Evolutionary conservation across 2,797 vertebrate species (phyloP), one percentile per base, ranked within the genome.

Genomic region (Scleropages formosus): DNA sequence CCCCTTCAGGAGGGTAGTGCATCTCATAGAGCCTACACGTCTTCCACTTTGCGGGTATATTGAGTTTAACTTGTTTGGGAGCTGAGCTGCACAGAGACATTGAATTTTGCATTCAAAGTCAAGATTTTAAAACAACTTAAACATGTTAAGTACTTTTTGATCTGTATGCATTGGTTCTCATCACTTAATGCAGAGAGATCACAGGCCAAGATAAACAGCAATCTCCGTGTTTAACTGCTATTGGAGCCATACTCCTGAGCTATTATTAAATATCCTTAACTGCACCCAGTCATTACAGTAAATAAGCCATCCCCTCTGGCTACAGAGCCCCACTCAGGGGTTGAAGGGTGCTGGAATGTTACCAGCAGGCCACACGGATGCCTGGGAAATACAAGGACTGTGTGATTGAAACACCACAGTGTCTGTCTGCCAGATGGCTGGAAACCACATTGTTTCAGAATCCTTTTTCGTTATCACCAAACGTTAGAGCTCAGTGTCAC

Each of bases 121-220:
- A 64, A 27, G 24, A 15, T 47, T 44, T 44, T 53, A 60, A 39
- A 56, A 26, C 13, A 69, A 22, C 8, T 20, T n/a, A n/a, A 44
- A 31, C 26, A 44, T 11, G 6, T 26, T 26, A 64, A 1, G 31
- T 64, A 8, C 20, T 24, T 64, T 3, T 56, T 56, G 10, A 1
- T 63, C 3, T 26, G 6, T 63, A 63, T 0, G 9, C 20, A 22
- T 13, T 26, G 20, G 61, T 60, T 20, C 58, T 16, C 58, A 60
- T 60, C 58, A 10, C 16, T 60, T 10, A 64, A 13, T 26, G 62
- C 20, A 1, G 18, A 20, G 0, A 26, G 13, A 4, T 76, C 18
- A 6, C 8, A 2, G 59, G 80, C 84, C 82, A 85, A 79, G 77
- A 51, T 64, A 73, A 78, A 81, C 66, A 74, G 49, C 59, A 15